A percentile compares a stretch with the other conserved stretches of the same genome.
These are phyloP conservation scores for Chanos chanos DNA, from an alignment of 2,797 vertebrate species.

Conservation along the genomic window DNA sequence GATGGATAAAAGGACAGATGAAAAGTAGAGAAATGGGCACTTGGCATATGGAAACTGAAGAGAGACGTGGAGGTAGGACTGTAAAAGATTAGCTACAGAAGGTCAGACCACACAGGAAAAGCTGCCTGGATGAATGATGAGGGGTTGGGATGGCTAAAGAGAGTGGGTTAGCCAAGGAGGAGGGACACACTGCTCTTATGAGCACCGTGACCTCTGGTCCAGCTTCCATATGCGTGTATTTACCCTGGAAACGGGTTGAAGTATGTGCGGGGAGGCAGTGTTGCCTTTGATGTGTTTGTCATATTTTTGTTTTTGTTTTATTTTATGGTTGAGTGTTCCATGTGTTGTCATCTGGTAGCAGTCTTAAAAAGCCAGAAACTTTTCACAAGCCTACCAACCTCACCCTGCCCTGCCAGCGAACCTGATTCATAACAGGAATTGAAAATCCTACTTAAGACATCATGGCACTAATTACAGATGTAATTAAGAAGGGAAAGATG, in stretches of 20 bases:
- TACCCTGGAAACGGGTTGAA: constrained; percentile 53
- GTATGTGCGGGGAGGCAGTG: constrained; percentile 52
- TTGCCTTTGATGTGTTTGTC: constrained; percentile 68
- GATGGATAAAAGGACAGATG: constrained; percentile 3
- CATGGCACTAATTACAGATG: constrained; percentile 70
- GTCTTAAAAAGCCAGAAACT: constrained; percentile 66
- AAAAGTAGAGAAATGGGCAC: constrained; percentile 22
- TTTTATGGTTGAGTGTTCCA: constrained; percentile 64
- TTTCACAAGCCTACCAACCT: constrained; percentile 64
- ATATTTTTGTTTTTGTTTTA: constrained; percentile 41
- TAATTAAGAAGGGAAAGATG: constrained; percentile 43
- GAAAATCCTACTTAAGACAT: constrained; percentile 74
- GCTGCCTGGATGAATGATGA: constrained; percentile 26
- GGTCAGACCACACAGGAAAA: constrained; percentile 8
- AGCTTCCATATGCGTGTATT: constrained; percentile 41
- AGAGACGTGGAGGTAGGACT: constrained; percentile 28
- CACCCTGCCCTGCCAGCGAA: constrained; percentile 59
- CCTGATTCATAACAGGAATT: constrained; percentile 64
- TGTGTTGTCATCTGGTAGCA: constrained; percentile 71
- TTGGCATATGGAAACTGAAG: constrained; percentile 37
- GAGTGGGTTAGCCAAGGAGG: not conserved
- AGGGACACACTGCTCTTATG: constrained; percentile 17
- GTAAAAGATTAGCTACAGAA: constrained; percentile 1
- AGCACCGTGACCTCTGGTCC: constrained; percentile 40
- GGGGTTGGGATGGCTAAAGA: constrained; percentile 42